Evolutionary conservation across 2,888 invertebrate species (phyloP), one percentile per base, ranked within the genome.

Genomic region (Steinernema scapterisci): DNA sequence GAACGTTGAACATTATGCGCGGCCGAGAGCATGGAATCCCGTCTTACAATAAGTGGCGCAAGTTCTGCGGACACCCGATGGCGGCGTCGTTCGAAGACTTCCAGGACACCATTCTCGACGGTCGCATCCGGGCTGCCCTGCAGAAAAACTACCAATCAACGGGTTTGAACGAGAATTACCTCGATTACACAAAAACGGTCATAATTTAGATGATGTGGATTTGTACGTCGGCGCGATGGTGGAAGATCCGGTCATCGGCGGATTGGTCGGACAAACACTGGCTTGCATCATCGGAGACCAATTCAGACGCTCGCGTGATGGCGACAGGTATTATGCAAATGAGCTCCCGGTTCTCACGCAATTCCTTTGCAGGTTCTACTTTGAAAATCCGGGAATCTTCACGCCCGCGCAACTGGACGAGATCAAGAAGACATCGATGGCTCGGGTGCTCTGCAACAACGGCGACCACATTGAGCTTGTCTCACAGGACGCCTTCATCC

Each of bases 1-100:
- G 96, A 0, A 94, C 97, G 0, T 93, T 97, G 88, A 97, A 97
- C 85, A 93, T 97, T 77, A 97, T 97, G 88, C 90, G 97, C 82
- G 93, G 93, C 0, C 90, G 97, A 73, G 97, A 97, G 88, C 97
- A 97, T 88, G 97, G 93, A 0, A 91, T 97, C 75, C 90, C 96
- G 0, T 73, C 77, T 19, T 97, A 97, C 86, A 92, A 93, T 76
- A 92, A 93, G 82, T 97, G 93, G 91, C 44, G 54, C 7, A 73
- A 92, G 82, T 91, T 92, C 82, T 99, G 97, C 87, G 94, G 95
- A 16, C 76, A 86, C 19, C 71, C 75, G 25, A 31, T 71, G 11
- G 74, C 77, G 9, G 19, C 54, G 13, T 70, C 72, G 1, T 81
- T 81, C 70, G 81, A 81, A 31, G 76, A 74, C 43, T 56, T 75